Conservation (phyloP, 2,888 invertebrate species). For the Aleiodes alternator region DNA sequence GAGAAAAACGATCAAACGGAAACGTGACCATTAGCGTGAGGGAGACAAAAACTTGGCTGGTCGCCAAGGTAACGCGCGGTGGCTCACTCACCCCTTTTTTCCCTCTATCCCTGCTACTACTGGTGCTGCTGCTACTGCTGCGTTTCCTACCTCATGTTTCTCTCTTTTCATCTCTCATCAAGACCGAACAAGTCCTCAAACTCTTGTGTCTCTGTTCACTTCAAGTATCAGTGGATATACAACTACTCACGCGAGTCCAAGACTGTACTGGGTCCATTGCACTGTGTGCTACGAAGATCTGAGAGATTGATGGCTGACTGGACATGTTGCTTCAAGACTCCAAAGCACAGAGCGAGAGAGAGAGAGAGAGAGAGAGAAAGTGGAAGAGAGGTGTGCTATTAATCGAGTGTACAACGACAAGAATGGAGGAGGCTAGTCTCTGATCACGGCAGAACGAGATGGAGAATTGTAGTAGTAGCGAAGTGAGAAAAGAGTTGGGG, state of each 20-base stretch:
- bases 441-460: slow-evolving; percentile 40
- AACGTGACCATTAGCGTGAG: slow-evolving; percentile 59
- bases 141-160: slow-evolving; percentile 23
- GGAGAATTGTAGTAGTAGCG: slow-evolving; percentile 23
- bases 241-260: slow-evolving; percentile 1
- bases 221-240: slow-evolving; percentile 19
- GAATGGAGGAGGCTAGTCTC: slow-evolving; percentile 22
- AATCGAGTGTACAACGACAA: slow-evolving; percentile 28
- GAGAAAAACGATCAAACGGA: slow-evolving; percentile 56
- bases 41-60: slow-evolving; percentile 56
- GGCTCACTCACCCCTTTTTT: slow-evolving; percentile 20
- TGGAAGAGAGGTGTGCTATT: slow-evolving; percentile 16
- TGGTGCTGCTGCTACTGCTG: no score
- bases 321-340: slow-evolving; percentile 53
- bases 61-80: slow-evolving; percentile 53
- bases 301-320: slow-evolving; percentile 56
- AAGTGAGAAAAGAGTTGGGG: slow-evolving; percentile 40
- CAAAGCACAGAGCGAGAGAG: not conserved
- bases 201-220: slow-evolving; percentile 27
- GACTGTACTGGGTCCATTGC: slow-evolving; percentile 34
- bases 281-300: slow-evolving; percentile 47
- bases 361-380: no score
- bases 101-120: not conserved
- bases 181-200: slow-evolving; percentile 29
- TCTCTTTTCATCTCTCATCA: slow-evolving; percentile 40